Conservation (phyloP, 2,797 vertebrate species). For the Argya squamiceps region DNA sequence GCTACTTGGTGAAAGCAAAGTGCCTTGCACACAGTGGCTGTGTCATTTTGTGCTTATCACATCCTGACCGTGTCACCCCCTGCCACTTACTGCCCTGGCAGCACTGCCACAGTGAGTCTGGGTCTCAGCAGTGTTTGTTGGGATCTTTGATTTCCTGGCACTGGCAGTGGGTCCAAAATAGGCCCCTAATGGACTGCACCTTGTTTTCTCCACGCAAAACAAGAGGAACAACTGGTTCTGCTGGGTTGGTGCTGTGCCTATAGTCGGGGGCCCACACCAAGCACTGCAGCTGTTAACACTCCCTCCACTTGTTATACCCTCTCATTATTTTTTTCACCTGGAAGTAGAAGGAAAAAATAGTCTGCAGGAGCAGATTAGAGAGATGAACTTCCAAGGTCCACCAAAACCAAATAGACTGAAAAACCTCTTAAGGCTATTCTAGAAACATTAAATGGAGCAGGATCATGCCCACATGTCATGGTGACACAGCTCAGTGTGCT, state of each 20-base stretch:
- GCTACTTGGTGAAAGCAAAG: rapidly evolving
- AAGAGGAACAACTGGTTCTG: background rate
- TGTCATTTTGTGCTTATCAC: background rate
- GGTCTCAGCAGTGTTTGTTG: background rate
- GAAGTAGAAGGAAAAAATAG: background rate
- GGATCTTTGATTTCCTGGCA: background rate
- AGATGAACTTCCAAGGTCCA: background rate
- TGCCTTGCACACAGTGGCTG: rapidly evolving
- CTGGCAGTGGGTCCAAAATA: background rate
- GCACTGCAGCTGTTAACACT: background rate
- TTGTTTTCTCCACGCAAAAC: background rate
- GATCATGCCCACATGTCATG: background rate
- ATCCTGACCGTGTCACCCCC: rapidly evolving
- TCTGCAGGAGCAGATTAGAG: background rate
- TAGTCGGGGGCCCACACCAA: background rate
- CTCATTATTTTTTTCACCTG: background rate
- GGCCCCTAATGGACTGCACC: background rate
- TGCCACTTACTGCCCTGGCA: background rate
- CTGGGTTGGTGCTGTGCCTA: background rate
- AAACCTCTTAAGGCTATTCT: background rate
- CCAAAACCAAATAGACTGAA: background rate
- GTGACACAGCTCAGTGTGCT: background rate
- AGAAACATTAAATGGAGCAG: background rate
- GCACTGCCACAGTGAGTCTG: background rate
- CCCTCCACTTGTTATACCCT: background rate